A percentile compares a stretch with the other conserved stretches of the same genome.
Evolutionary conservation across 2,113 vertebrate species (phyloP).

Genomic region (Elephas maximus): DNA sequence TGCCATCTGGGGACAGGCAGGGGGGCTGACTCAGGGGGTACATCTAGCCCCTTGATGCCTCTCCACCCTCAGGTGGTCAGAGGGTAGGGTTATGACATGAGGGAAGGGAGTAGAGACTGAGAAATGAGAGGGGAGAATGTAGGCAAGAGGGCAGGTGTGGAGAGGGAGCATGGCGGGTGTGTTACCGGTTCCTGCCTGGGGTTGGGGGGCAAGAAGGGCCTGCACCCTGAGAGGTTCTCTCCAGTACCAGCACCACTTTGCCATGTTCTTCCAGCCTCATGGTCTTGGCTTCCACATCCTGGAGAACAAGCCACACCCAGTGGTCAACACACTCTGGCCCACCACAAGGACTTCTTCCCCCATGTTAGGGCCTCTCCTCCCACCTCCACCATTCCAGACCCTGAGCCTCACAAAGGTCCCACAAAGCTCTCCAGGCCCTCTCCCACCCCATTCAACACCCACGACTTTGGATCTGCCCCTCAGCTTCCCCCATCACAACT

Average conservation of each 20-base stretch:
- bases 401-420: neutral
- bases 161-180: neutral
- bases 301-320: accelerated
- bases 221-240: slow-evolving; percentile 90
- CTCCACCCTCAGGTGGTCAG: neutral
- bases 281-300: slow-evolving; percentile 98
- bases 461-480: neutral
- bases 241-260: slow-evolving; percentile 95
- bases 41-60: neutral
- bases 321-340: neutral
- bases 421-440: neutral
- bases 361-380: neutral
- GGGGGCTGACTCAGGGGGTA: neutral
- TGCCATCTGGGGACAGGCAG: neutral
- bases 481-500: neutral
- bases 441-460: neutral
- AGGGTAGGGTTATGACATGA: neutral
- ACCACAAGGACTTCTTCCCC: no score
- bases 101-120: neutral
- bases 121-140: neutral
- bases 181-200: slow-evolving; percentile 88
- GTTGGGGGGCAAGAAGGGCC: slow-evolving; percentile 74
- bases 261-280: slow-evolving; percentile 97
- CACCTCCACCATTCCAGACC: neutral
- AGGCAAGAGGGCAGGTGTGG: accelerated